phyloP scores from a whole-genome alignment of 1,140 invertebrate species.

The Rhysida immarginata region DNA sequence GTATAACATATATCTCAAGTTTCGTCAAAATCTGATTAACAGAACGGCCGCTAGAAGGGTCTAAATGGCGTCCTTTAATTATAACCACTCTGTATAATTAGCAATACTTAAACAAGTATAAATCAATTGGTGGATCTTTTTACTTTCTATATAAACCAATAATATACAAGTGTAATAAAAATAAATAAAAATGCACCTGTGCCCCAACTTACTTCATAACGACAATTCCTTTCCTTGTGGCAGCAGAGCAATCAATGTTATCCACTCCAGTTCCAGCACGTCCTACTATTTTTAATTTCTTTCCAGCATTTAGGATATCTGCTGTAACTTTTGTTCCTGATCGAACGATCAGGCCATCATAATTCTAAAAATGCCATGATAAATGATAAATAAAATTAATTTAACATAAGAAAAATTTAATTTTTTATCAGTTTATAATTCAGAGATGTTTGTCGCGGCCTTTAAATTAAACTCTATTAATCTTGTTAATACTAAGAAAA shows the following conservation, averaged over 20 bases:
- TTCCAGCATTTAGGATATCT: conserved; percentile 63
- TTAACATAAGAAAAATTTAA: background rate
- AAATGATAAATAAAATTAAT: background rate
- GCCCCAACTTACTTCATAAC: conserved; percentile 88
- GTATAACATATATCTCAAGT: too few relatives aligned
- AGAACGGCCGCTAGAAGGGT: too few relatives aligned
- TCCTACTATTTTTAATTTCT: conserved; percentile 68
- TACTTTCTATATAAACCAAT: conserved; percentile 1
- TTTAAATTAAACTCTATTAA: too few relatives aligned
- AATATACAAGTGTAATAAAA: conserved; percentile 1
- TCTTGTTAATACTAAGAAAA: too few relatives aligned
- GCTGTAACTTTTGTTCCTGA: conserved; percentile 93
- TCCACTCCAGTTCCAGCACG: conserved; percentile 94
- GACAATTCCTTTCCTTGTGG: conserved; percentile 66
- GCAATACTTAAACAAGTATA: background rate
- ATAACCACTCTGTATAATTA: too few relatives aligned
- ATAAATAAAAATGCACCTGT: too few relatives aligned
- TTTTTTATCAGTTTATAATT: too few relatives aligned
- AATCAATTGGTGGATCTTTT: background rate
- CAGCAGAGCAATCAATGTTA: conserved; percentile 83
- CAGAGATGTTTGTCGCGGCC: too few relatives aligned
- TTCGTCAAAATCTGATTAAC: too few relatives aligned
- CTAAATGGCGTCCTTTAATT: too few relatives aligned
- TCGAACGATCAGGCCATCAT: conserved; percentile 83
- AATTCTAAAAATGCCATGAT: conserved; percentile 41